Evolutionary conservation across 2,113 vertebrate genomes (phyloP).

Genomic region (Cygnus buccinator): DNA sequence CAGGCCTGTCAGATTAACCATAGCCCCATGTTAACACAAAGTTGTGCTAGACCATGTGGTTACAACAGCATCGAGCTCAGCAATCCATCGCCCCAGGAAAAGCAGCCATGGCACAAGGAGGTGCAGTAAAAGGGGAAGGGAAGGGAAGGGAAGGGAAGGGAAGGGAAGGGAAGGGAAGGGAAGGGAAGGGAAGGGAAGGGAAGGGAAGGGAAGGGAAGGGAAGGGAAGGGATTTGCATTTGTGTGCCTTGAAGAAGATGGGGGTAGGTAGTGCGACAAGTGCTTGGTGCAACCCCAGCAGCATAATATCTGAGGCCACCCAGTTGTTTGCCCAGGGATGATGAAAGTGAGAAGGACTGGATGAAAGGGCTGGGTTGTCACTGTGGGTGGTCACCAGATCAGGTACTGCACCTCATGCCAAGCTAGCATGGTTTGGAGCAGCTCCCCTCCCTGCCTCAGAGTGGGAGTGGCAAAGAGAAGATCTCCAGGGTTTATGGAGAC

Average conservation of each 20-base stretch:
- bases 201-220: background rate
- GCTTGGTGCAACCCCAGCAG: background rate
- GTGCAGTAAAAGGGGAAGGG: background rate
- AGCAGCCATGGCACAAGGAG: background rate
- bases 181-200: background rate
- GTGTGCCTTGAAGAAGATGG: background rate
- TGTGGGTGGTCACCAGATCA: background rate
- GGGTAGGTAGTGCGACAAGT: background rate
- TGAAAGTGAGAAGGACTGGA: background rate
- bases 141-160: background rate
- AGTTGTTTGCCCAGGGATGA: background rate
- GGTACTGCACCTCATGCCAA: rapidly evolving
- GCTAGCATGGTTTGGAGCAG: background rate
- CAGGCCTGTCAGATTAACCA: background rate
- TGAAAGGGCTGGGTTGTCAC: background rate
- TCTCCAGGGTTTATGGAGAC: background rate
- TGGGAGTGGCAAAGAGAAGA: background rate
- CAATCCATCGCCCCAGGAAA: background rate
- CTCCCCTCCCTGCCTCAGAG: background rate
- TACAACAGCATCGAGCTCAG: background rate
- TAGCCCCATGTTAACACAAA: background rate
- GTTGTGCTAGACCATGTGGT: background rate
- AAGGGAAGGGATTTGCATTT: too few relatives aligned
- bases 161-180: background rate
- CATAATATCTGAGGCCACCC: background rate